Percentiles rank a stretch among this genome's conserved stretches.
Conservation (phyloP, 2,888 invertebrate species). For the Trichopoda pennipes region DNA sequence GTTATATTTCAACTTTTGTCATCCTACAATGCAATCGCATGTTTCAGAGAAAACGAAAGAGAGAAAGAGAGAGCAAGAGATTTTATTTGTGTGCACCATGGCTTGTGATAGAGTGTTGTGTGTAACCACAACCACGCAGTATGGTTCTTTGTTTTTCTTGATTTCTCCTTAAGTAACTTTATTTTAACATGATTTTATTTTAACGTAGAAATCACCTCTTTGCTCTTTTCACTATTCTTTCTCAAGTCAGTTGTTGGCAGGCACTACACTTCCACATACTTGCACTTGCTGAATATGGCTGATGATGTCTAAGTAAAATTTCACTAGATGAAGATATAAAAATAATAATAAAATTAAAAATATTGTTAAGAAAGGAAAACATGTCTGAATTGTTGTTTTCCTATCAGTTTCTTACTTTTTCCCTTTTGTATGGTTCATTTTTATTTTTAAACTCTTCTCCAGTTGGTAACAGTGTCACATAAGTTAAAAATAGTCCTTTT, state of each 20-base stretch:
- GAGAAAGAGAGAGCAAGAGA: neutral
- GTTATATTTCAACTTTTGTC: slow-evolving; percentile 37
- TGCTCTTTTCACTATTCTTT: neutral
- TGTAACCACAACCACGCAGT: slow-evolving; percentile 51
- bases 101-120: slow-evolving; percentile 1
- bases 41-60: neutral
- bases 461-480: slow-evolving; percentile 62
- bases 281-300: slow-evolving; percentile 3
- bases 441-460: slow-evolving; percentile 18
- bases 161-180: slow-evolving; percentile 25
- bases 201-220: slow-evolving; percentile 14
- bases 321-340: slow-evolving; percentile 20
- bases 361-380: slow-evolving; percentile 23
- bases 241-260: slow-evolving; percentile 4
- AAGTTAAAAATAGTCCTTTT: slow-evolving; percentile 57
- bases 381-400: slow-evolving; percentile 31
- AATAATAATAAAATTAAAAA: neutral
- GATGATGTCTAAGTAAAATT: slow-evolving; percentile 13
- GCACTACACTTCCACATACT: slow-evolving; percentile 17
- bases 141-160: neutral
- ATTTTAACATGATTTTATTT: slow-evolving; percentile 34
- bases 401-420: slow-evolving; percentile 12
- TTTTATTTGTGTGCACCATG: neutral
- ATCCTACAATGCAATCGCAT: slow-evolving; percentile 16
- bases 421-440: slow-evolving; percentile 6